Percentiles rank a stretch among this genome's conserved stretches.
Evolutionary conservation across 2,797 vertebrate genomes (phyloP).

Genomic region (Crypturellus tataupa): DNA sequence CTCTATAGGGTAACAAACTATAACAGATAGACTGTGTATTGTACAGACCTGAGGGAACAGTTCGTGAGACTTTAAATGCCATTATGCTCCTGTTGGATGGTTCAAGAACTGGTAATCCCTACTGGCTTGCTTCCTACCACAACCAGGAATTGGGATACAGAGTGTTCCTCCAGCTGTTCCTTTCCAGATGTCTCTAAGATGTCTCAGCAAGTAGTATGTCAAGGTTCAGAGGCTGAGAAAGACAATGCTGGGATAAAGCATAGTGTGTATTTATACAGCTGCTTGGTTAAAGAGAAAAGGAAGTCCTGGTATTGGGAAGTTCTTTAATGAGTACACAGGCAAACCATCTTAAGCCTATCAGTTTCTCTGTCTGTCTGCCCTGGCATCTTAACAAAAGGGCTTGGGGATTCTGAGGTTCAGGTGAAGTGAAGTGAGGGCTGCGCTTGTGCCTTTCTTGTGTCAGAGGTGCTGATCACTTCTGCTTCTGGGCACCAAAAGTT

Average conservation of each 20-base stretch:
- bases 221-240: no score
- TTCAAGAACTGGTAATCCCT: conserved; percentile 1
- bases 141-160: background rate
- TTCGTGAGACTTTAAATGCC: conserved; percentile 1
- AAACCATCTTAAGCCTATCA: background rate
- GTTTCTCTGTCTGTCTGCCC: background rate
- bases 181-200: no score
- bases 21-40: background rate
- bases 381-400: background rate
- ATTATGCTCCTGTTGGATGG: background rate
- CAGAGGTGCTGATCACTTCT: background rate
- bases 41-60: background rate
- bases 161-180: no score
- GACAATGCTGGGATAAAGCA: no score
- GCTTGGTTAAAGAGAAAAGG: background rate
- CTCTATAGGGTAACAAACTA: background rate
- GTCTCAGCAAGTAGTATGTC: no score
- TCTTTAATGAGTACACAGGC: background rate
- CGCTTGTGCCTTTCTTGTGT: rapidly evolving
- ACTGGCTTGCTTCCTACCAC: background rate
- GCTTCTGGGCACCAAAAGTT: background rate
- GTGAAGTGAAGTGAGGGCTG: background rate
- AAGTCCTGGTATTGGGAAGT: background rate
- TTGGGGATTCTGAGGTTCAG: background rate
- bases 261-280: no score